Evolutionary conservation across 2,113 vertebrate genomes (phyloP), one percentile per base, ranked within the genome.

Genomic region (Rhabdornis inornatus): DNA sequence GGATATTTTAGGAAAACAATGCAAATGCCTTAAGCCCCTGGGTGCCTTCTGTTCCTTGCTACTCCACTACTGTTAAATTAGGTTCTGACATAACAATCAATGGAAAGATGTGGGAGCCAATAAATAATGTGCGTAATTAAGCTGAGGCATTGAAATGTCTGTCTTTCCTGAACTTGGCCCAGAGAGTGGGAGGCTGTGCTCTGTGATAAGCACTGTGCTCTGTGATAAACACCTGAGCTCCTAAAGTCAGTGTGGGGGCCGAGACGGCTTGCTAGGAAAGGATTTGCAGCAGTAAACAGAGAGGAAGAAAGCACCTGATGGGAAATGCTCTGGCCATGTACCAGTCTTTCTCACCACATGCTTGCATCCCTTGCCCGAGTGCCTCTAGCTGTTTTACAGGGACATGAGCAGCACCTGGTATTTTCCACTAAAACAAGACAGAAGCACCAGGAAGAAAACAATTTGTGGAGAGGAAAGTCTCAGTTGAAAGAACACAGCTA

Each of bases 41-140:
- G 78, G 83, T 92, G 69, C 53, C 56, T 82, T 91, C 66, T 93
- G 45, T 93, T 93, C 57, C 45, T 66, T 90, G 63, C 78, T 70
- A 92, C 71, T 95, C 53, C 19, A 8, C n/a, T 66, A 37, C 69
- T 76, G 83, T 87, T 94, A 87, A 94, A 91, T 95, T 60, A 76
- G 35, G 19, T 82, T 95, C 57, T 95, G 93, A 90, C 92, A 82
- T 17, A 71, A 83, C 60, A 89, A 86, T 92, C 90, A 91, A 87
- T 96, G 57, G 78, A 81, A 93, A 92, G 31, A 80, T 66, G 89
- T 92, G 72, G 81, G 91, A 95, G 65, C 77, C 91, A 94, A 95
- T 92, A 95, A 94, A 92, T 92, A 94, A 61, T 0, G 15, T 24
- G 83, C 4, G 4, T 50, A 92, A 95, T 89, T 94, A 95, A 95